A percentile compares a stretch with the other conserved stretches of the same genome.
phyloP scores from a whole-genome alignment of 2,888 invertebrate genomes.

The Agonopterix subpropinquella region DNA sequence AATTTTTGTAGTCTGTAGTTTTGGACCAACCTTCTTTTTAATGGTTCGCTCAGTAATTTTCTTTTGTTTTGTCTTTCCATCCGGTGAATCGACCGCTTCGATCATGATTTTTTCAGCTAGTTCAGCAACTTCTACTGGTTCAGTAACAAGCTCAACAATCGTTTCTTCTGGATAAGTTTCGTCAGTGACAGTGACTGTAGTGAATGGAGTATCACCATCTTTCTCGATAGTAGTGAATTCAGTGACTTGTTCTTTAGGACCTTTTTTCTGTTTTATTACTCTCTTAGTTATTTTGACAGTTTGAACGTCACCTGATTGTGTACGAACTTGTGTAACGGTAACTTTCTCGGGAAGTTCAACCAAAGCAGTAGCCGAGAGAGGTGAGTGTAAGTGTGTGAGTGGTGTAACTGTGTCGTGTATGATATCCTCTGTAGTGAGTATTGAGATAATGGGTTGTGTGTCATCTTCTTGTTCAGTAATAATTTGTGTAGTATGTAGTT shows the following conservation, averaged over 20 bases:
- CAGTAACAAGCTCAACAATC: slow-evolving; percentile 5
- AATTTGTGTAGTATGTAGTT: slow-evolving; percentile 19
- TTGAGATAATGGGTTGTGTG: slow-evolving; percentile 14
- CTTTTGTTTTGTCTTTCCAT: no score
- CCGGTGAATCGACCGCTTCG: no score
- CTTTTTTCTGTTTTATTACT: slow-evolving; percentile 50
- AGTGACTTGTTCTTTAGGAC: slow-evolving; percentile 54
- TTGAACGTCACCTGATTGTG: slow-evolving; percentile 36
- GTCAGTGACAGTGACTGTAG: slow-evolving; percentile 25
- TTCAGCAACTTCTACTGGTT: slow-evolving; percentile 19
- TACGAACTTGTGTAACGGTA: slow-evolving; percentile 7
- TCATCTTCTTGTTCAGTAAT: slow-evolving; percentile 5
- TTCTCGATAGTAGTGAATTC: slow-evolving; percentile 55
- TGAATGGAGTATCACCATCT: slow-evolving; percentile 37
- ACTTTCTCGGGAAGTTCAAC: no score
- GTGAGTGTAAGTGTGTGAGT: no score
- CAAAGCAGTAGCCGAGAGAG: no score
- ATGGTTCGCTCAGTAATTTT: no score
- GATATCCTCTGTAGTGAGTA: slow-evolving; percentile 10
- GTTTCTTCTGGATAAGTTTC: slow-evolving; percentile 11
- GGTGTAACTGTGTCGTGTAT: no score
- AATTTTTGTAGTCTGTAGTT: no score
- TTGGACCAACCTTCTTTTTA: no score
- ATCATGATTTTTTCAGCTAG: slow-evolving; percentile 34
- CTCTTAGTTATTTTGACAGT: slow-evolving; percentile 50